Conservation (phyloP, 1,140 invertebrate species). For the Drosophila nigrodunni region DNA sequence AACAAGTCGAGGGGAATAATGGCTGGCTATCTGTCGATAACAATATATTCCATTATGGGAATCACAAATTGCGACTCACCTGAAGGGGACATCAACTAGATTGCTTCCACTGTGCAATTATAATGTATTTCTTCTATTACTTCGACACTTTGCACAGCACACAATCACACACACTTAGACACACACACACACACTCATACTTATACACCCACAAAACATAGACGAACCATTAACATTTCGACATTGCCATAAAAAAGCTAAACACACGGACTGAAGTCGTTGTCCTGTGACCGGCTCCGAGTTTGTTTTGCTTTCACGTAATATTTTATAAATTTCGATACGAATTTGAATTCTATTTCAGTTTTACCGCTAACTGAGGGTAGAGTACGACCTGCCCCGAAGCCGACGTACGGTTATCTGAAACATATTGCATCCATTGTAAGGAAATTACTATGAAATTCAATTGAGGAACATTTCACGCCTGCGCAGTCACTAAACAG, state of each 20-base stretch:
- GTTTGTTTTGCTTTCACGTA: constrained; percentile 72
- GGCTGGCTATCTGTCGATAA: constrained; percentile 61
- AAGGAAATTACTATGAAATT: constrained; percentile 73
- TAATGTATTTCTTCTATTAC: constrained; percentile 61
- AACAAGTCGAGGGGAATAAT: constrained; percentile 50
- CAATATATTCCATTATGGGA: constrained; percentile 58
- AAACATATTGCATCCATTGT: constrained; percentile 64
- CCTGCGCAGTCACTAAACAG: constrained; percentile 51
- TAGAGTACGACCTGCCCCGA: constrained; percentile 41
- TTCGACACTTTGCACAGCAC: constrained; percentile 38
- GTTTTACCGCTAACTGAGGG: constrained; percentile 31
- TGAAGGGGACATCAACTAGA: constrained; percentile 68
- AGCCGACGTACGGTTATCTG: constrained; percentile 72
- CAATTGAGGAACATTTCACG: constrained; percentile 60
- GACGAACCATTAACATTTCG: constrained; percentile 45
- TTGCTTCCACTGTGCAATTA: constrained; percentile 74
- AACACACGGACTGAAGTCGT: constrained; percentile 52
- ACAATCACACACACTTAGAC: constrained; percentile 8
- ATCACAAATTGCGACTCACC: constrained; percentile 73
- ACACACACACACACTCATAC: constrained; percentile 18
- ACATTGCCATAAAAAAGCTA: constrained; percentile 29
- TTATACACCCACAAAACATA: constrained; percentile 9
- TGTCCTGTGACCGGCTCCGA: constrained; percentile 54
- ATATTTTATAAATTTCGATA: constrained; percentile 22
- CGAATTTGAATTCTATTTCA: constrained; percentile 4